Conservation (phyloP, 2,113 vertebrate genomes). For the Podarcis muralis region DNA sequence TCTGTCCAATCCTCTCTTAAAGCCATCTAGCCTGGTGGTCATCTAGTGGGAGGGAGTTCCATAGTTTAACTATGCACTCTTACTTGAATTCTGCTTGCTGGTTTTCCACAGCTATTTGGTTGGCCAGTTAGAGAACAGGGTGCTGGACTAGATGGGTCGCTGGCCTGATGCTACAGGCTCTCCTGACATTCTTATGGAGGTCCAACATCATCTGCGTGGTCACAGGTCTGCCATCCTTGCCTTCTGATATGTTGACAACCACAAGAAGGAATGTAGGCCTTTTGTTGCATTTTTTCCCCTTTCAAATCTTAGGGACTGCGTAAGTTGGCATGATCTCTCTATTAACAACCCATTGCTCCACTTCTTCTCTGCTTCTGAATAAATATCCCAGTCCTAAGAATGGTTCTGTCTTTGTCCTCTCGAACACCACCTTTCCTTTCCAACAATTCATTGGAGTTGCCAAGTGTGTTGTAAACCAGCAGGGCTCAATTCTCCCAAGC, state of each 20-base stretch:
- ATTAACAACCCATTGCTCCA: not conserved
- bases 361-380: not conserved
- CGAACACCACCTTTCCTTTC: not conserved
- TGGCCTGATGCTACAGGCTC: no score
- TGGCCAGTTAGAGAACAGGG: no score
- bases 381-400: not conserved
- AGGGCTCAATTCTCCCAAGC: conserved; percentile 27
- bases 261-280: not conserved
- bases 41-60: no score
- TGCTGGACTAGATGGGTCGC: no score
- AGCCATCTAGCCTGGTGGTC: no score
- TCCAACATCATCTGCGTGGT: no score
- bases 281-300: not conserved
- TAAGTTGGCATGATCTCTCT: not conserved
- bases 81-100: no score
- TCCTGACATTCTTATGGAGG: no score
- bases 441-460: conserved; percentile 6
- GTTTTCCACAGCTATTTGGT: no score
- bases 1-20: no score
- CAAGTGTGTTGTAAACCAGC: conserved; percentile 12
- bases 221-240: not conserved
- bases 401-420: not conserved
- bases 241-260: not conserved
- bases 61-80: no score
- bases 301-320: not conserved